Conservation (phyloP, 2,797 vertebrate genomes). For the Mus minutoides region DNA sequence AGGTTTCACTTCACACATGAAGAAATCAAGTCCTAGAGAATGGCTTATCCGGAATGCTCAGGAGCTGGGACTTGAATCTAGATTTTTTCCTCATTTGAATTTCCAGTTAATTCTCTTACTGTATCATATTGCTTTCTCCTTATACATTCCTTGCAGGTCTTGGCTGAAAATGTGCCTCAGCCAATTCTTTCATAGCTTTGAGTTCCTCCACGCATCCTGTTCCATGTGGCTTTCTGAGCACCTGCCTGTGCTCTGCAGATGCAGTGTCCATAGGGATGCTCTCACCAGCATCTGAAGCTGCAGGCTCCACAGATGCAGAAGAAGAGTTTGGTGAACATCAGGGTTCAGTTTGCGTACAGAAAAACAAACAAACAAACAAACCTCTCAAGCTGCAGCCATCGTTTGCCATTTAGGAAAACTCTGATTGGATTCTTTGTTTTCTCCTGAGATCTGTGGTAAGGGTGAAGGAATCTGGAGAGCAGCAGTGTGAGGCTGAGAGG, state of each 20-base stretch:
- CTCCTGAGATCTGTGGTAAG: not conserved
- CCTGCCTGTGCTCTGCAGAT: not conserved
- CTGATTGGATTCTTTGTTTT: not conserved
- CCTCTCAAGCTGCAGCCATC: not conserved
- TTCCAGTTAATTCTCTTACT: not conserved
- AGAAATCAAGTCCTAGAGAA: constrained; percentile 30
- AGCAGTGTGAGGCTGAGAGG: not conserved
- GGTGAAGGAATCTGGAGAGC: not conserved
- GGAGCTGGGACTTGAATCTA: constrained; percentile 46
- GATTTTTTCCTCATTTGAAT: constrained; percentile 18
- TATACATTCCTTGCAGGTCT: not conserved
- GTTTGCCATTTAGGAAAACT: constrained; percentile 37
- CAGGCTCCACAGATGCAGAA: not conserved
- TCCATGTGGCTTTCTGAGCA: not conserved
- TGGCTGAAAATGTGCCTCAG: not conserved
- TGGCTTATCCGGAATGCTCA: not conserved
- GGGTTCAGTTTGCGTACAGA: constrained; percentile 3
- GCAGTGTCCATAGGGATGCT: not conserved
- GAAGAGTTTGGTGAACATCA: not conserved
- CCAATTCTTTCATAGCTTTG: not conserved
- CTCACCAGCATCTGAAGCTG: not conserved
- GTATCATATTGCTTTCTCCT: not conserved
- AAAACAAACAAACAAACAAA: not conserved
- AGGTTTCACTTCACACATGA: not conserved
- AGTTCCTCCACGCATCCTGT: too few relatives aligned